Base-by-base conservation (phyloP, 2,797 vertebrate species). In the Cuculus canorus region DNA sequence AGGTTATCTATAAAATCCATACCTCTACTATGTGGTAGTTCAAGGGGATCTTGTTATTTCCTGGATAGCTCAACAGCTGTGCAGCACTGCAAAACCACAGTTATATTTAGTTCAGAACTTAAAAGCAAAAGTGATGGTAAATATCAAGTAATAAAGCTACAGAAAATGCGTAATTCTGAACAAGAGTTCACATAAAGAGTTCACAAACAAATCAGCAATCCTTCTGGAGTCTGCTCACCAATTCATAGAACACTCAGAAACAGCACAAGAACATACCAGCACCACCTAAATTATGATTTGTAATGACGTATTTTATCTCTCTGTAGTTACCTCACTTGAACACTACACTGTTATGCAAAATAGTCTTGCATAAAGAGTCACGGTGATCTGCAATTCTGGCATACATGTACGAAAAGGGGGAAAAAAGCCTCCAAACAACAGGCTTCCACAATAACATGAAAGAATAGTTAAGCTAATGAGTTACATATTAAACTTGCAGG, bases 11-110 rank as follows among this genome's bases (percentile, higher is more conserved):
- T 65, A 70, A 54, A 93, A 96, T 41, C 54, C 96, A 27, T 98
- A 99, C 99, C 99, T 99, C 99, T 69, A 99, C 99, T 32, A 99
- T 99, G 95, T 99, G 99, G 95, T 99, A 99, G 97, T 99, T 99
- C 95, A 99, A 98, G 3, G 99, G 99, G 93, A 99, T 99, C 97
- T 99, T 99, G 96, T 98, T 99, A 93, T 99, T 99, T 68, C 99
- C 99, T 13, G 99, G 99, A 92, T 99, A 99, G 97, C 99, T 99
- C 90, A 99, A 98, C 72, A 99, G 97, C 97, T 99, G 98, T 30
- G 98, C 98, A 90, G 99, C 99, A 95, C 98, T 99, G 91, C 41
- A 95, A 96, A 93, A 91, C 70, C 86, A 97, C 7, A 92, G 17
- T 24, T 7, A 91, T 7, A 53, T 73, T 86, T 39, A 86, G 69